Percentiles rank a stretch among this genome's conserved stretches.
phyloP scores from a whole-genome alignment of 2,888 invertebrate genomes.

The Phorcus lineatus region DNA sequence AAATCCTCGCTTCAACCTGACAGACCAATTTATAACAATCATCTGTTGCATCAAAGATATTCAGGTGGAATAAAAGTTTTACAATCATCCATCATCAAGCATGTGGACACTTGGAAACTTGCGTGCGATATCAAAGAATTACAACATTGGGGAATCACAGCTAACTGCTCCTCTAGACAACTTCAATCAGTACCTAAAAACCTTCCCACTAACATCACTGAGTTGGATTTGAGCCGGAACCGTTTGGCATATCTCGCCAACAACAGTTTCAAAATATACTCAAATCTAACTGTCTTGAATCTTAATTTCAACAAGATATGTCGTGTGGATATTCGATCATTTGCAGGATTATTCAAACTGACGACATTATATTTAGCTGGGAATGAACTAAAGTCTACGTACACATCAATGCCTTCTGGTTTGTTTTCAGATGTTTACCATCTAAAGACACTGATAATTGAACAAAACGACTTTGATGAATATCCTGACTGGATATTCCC shows the following conservation, averaged over 20 bases:
- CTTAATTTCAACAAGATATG: not conserved
- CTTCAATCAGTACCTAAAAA: not conserved
- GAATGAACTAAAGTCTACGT: not conserved
- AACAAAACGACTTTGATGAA: not conserved
- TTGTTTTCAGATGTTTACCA: not conserved
- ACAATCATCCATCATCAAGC: too few species aligned
- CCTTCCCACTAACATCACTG: not conserved
- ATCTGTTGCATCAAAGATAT: too few species aligned
- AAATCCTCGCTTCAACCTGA: too few species aligned
- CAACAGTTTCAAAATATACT: not conserved
- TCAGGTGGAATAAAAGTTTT: too few species aligned
- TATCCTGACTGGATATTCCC: not conserved
- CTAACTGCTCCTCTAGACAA: too few species aligned
- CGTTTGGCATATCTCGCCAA: not conserved
- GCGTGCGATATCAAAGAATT: too few species aligned
- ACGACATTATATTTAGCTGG: not conserved
- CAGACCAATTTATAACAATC: too few species aligned
- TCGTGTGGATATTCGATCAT: not conserved
- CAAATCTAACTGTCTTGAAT: not conserved
- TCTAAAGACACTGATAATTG: not conserved
- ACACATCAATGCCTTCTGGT: not conserved
- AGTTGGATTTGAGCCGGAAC: not conserved
- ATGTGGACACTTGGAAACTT: too few species aligned
- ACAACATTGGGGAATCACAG: too few species aligned
- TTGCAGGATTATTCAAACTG: not conserved